Conservation (phyloP, 1,140 invertebrate species). For the Idris sp. region DNA sequence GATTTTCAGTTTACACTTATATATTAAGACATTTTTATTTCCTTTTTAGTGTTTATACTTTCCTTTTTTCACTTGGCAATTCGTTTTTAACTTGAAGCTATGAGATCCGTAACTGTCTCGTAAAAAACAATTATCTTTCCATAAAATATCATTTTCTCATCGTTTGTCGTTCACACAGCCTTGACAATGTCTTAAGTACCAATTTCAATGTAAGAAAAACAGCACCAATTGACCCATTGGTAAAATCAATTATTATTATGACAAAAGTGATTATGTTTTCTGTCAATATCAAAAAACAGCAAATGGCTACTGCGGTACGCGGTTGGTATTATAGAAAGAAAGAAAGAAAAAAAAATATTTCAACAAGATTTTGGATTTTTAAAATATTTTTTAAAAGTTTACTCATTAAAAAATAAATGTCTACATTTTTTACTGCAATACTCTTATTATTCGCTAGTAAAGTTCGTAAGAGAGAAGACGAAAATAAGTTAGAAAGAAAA, state of each 20-base stretch:
- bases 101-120: slow-evolving; percentile 55
- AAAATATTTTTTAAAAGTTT: no score
- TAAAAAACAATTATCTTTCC: slow-evolving; percentile 55
- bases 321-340: no score
- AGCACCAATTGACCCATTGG: slow-evolving; percentile 40
- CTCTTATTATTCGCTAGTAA: no score
- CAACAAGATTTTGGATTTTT: no score
- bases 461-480: no score
- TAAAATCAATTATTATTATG: slow-evolving; percentile 26
- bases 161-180: slow-evolving; percentile 46
- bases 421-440: no score
- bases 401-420: no score
- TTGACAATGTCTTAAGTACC: slow-evolving; percentile 40
- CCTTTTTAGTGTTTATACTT: slow-evolving; percentile 19
- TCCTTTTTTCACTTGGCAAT: slow-evolving; percentile 24
- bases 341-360: no score
- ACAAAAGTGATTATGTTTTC: slow-evolving; percentile 2
- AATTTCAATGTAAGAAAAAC: slow-evolving; percentile 31
- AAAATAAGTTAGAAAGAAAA: no score
- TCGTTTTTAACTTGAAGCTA: slow-evolving; percentile 42
- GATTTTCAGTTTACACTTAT: no score
- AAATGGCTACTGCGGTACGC: slow-evolving; percentile 17
- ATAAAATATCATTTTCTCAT: slow-evolving; percentile 60
- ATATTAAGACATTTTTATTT: slow-evolving; percentile 25
- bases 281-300: slow-evolving; percentile 1